Evolutionary conservation across 2,113 vertebrate species (phyloP), one percentile per base, ranked within the genome.

Genomic region (Seriola aureovittata): DNA sequence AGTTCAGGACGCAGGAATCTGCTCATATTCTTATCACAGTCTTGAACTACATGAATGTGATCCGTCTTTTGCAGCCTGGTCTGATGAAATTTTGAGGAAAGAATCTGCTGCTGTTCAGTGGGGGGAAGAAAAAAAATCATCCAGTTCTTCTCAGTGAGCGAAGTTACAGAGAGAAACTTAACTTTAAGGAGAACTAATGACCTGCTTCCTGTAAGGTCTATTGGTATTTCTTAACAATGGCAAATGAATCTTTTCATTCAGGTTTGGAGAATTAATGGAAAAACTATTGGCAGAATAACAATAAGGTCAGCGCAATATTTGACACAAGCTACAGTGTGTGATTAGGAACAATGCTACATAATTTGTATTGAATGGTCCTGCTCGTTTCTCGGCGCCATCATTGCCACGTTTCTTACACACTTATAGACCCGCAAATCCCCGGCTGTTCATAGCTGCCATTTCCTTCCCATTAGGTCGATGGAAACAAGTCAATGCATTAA

Each of bases 291-390:
- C 74, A 73, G 85, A 59, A 71, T 50, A 84, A 84, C 84, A 89
- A 84, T 81, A 65, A 79, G 54, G 68, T 83, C 64, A 62, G 25
- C 0, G 36, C 46, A 63, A 29, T 32, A 32, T 78, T 81, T 58
- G 44, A 69, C 82, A 78, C 67, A n/a, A 74, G 68, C 72, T 62
- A 59, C 44, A 85, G 36, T 81, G 40, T 25, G 82, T 58, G 71
- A 87, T 90, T 64, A 84, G 54, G 46, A 50, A 60, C 77, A 57
- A 19, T 29, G 75, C 40, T 1, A 58, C 60, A 57, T 88, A 75
- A 84, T 81, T 71, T 80, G 63, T 71, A 71, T 66, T 85, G 83
- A 88, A 88, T 71, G 81, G 42, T 13, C 1, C 34, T 38, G 63
- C 44, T 78, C 54, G 58, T 50, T 75, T 81, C 64, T 63, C 58